Evolutionary conservation across 2,797 vertebrate genomes (phyloP), one percentile per base, ranked within the genome.

Genomic region (Sphenodon punctatus): DNA sequence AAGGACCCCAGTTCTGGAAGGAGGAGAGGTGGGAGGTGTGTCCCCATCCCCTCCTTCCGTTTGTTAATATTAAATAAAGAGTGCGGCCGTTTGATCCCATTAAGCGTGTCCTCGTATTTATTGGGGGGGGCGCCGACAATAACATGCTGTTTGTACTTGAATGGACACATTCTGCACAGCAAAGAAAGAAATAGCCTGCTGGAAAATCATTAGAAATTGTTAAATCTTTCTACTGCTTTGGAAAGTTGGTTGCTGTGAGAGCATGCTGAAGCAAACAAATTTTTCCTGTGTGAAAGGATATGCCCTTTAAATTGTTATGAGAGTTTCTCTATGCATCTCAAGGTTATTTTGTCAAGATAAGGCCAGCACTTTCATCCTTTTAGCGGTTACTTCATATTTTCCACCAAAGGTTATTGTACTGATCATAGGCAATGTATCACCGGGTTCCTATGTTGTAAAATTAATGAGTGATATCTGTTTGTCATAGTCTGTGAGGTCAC

Each of bases 401-500:
- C 22, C 49, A 70, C 45, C 80, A 80, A 61, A 75, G 25, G 20
- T 32, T 89, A 84, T 86, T 84, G 39, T 61, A 60, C 51, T 74
- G 69, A 59, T 55, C 87, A 11, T 15, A 78, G 67, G 55, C 45
- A 60, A 88, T 76, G 27, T n/a, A 64, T 78, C 76, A 42, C 19
- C 34, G 75, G 66, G 5, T 56, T 88, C 46, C 75, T 72, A 27
- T 22, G 3, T 8, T 75, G 5, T 79, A 80, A 85, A 86, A 86
- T 68, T 83, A 82, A 88, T 75, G 80, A 90, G 48, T 58, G 20
- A 27, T 84, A 75, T 13, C 38, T 87, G 41, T 63, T 92, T 84
- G 39, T 83, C 39, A 1, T 67, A 80, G 42, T 72, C 17, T 41
- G 7, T 67, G 75, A 84, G 55, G 42, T 23, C 16, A 70, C 20